Percentiles rank a stretch among this genome's conserved stretches.
These are phyloP conservation scores for Coregonus ussuriensis DNA, from an alignment of 2,797 vertebrate genomes.

Conservation along the genomic window DNA sequence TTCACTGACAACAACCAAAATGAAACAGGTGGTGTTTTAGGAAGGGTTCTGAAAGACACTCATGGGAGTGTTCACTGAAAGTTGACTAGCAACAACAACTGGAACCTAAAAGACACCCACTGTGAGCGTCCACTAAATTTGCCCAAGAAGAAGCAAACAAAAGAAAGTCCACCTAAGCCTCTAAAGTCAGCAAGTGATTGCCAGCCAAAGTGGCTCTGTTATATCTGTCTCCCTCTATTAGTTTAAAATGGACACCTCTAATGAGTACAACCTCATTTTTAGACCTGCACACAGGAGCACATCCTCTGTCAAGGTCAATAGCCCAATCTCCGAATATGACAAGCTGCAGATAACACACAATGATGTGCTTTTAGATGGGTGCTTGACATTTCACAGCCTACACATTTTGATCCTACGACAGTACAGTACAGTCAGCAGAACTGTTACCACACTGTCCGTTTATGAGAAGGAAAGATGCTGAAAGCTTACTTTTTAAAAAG, in stretches of 20 bases:
- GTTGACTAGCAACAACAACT: no score
- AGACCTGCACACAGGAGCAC: constrained; percentile 36
- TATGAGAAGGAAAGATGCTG: constrained; percentile 14
- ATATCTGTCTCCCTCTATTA: neutral
- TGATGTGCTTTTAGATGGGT: constrained; percentile 45
- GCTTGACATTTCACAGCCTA: constrained; percentile 52
- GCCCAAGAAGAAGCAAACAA: no score
- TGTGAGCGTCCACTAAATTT: no score
- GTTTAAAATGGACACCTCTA: constrained; percentile 38
- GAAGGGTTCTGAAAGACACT: no score
- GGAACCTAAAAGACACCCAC: no score
- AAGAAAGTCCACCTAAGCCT: no score
- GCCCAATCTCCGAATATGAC: constrained; percentile 20
- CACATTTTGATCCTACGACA: constrained; percentile 51
- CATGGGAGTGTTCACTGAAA: constrained; percentile 16
- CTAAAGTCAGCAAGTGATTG: neutral
- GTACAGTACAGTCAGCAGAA: constrained; percentile 10
- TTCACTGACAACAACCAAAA: no score
- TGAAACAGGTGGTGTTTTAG: no score
- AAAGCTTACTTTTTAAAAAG: constrained; percentile 5
- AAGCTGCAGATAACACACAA: constrained; percentile 43
- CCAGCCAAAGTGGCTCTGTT: constrained; percentile 7
- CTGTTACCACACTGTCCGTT: neutral
- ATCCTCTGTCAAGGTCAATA: constrained; percentile 48
- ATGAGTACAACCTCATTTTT: constrained; percentile 21